Percentiles rank a stretch among this genome's conserved stretches.
phyloP scores from a whole-genome alignment of 2,888 invertebrate genomes.

The Trichogramma dendrolimi region DNA sequence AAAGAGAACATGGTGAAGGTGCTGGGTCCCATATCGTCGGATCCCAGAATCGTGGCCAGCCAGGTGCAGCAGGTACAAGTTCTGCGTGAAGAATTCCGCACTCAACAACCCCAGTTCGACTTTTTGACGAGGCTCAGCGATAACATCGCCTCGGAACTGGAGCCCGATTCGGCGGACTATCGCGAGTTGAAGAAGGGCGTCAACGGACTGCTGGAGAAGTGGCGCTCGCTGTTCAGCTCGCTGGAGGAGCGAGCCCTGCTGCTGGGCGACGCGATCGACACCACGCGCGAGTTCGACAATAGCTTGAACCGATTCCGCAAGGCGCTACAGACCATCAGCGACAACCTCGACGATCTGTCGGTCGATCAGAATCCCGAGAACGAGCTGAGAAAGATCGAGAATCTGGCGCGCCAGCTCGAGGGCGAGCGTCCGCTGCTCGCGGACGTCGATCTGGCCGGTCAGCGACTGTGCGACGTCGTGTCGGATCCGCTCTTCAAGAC shows the following conservation, averaged over 20 bases:
- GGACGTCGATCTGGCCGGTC: constrained; percentile 86
- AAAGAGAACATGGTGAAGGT: constrained; percentile 96
- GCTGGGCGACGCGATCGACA: constrained; percentile 86
- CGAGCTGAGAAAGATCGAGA: constrained; percentile 80
- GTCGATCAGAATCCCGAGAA: constrained; percentile 80
- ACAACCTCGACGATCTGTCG: constrained; percentile 78
- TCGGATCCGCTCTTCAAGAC: constrained; percentile 86
- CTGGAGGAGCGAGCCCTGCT: constrained; percentile 85
- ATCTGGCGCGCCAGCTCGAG: constrained; percentile 81
- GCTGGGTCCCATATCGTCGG: constrained; percentile 91
- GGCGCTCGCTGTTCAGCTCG: constrained; percentile 75
- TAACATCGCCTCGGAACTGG: constrained; percentile 62
- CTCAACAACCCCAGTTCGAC: constrained; percentile 85
- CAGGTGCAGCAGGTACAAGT: constrained; percentile 91
- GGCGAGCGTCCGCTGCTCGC: constrained; percentile 83
- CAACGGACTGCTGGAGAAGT: constrained; percentile 66
- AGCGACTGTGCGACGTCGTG: constrained; percentile 77
- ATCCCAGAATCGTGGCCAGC: constrained; percentile 90
- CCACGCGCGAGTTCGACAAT: constrained; percentile 89
- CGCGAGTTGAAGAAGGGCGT: constrained; percentile 69
- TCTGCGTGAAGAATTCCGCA: constrained; percentile 88
- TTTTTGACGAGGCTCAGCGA: constrained; percentile 79
- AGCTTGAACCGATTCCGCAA: constrained; percentile 77
- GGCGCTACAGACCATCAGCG: constrained; percentile 82
- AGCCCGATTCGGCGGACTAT: constrained; percentile 59